These are phyloP conservation scores for Pseudorectes ferrugineus DNA, from an alignment of 2,113 vertebrate species.

Conservation along the genomic window DNA sequence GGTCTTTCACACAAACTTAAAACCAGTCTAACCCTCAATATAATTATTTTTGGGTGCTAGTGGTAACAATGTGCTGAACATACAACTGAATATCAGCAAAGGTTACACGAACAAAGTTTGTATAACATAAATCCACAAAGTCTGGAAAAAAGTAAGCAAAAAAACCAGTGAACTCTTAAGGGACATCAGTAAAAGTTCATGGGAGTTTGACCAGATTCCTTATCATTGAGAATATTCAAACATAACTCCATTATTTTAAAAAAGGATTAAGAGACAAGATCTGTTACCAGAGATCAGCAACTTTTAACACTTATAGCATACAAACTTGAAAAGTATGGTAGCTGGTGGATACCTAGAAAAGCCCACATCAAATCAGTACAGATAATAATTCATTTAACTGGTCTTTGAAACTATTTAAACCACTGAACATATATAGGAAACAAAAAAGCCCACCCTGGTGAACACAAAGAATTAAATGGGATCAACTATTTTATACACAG, in stretches of 20 bases:
- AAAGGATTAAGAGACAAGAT: constrained; percentile 31
- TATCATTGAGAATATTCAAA: neutral
- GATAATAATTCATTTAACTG: neutral
- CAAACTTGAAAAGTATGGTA: neutral
- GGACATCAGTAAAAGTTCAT: constrained; percentile 34
- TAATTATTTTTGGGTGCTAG: neutral
- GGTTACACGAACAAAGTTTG: neutral
- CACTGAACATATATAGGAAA: neutral
- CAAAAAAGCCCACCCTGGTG: neutral
- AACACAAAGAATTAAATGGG: neutral
- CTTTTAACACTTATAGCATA: neutral
- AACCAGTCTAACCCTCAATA: neutral
- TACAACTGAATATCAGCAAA: constrained; percentile 1
- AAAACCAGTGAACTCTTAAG: constrained; percentile 30
- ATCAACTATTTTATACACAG: neutral
- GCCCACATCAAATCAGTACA: neutral
- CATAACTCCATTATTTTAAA: neutral
- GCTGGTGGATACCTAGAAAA: neutral
- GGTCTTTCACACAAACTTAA: neutral
- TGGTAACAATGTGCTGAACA: neutral
- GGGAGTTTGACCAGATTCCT: constrained; percentile 20
- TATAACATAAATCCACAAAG: constrained; percentile 15
- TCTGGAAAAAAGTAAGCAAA: constrained; percentile 48
- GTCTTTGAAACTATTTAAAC: neutral
- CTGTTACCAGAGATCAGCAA: constrained; percentile 21